phyloP scores from a whole-genome alignment of 2,113 vertebrate species.

The Ancistrus triradiatus region DNA sequence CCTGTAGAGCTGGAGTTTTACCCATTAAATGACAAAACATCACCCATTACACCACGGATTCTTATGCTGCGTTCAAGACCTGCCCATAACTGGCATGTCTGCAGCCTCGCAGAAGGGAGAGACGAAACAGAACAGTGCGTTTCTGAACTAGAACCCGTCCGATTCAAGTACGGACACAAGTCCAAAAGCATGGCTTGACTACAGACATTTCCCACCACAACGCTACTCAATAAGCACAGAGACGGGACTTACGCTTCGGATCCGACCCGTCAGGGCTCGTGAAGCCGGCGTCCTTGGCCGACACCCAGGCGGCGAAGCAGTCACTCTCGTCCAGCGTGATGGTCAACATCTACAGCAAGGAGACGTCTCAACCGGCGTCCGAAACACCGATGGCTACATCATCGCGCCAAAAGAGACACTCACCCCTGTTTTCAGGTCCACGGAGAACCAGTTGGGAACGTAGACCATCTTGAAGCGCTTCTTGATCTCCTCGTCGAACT shows the following conservation, averaged over 20 bases:
- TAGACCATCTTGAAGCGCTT: slow-evolving; percentile 99
- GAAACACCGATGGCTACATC: background rate
- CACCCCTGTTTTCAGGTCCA: slow-evolving; percentile 98
- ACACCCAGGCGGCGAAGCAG: slow-evolving; percentile 98
- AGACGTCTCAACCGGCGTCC: background rate
- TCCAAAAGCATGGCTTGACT: too few species aligned
- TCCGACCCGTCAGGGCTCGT: slow-evolving; percentile 94
- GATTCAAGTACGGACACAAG: too few species aligned
- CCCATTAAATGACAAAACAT: background rate
- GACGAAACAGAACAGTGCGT: too few species aligned
- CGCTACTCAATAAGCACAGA: too few species aligned
- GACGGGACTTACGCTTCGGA: slow-evolving; percentile 81
- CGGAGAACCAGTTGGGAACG: slow-evolving; percentile 99
- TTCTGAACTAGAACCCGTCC: too few species aligned
- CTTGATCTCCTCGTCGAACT: slow-evolving; percentile 98
- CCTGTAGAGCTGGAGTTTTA: too few species aligned
- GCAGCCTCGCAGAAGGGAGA: too few species aligned
- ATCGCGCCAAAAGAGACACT: slow-evolving; percentile 50
- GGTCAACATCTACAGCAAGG: slow-evolving; percentile 83
- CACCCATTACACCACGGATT: too few species aligned
- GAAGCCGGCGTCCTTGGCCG: slow-evolving; percentile 95
- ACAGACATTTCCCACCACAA: too few species aligned
- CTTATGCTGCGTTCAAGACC: too few species aligned
- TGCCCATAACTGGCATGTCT: too few species aligned
- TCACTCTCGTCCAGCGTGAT: slow-evolving; percentile 97